phyloP scores from a whole-genome alignment of 2,888 invertebrate genomes.

The Drosophila anomelani region DNA sequence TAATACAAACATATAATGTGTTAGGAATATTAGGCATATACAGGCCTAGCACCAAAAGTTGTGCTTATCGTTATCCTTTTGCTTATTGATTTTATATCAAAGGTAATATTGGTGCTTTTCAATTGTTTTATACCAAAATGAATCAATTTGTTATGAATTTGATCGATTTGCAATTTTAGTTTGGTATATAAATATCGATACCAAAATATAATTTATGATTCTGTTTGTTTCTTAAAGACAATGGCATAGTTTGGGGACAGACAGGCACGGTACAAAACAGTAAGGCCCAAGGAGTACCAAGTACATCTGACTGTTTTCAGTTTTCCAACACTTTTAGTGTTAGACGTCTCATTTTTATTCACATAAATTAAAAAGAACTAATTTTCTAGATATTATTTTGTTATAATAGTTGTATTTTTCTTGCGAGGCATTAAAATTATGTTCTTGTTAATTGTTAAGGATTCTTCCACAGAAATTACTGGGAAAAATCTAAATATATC shows the following conservation, averaged over 20 bases:
- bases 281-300: conserved; percentile 7
- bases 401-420: conserved; percentile 27
- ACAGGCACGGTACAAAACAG: not conserved
- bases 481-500: not conserved
- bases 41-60: conserved; percentile 17
- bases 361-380: not conserved
- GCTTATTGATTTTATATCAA: not conserved
- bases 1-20: conserved; percentile 21
- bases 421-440: conserved; percentile 62
- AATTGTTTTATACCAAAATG: not conserved
- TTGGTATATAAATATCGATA: not conserved
- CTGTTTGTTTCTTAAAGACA: not conserved
- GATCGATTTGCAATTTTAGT: not conserved
- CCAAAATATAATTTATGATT: not conserved
- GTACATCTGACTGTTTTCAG: conserved; percentile 8
- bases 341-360: conserved; percentile 1
- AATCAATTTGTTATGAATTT: not conserved
- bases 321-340: conserved; percentile 43
- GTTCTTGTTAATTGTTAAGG: conserved; percentile 20
- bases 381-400: conserved; percentile 3
- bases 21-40: conserved; percentile 21
- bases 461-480: not conserved
- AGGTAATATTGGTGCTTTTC: not conserved
- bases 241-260: not conserved
- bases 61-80: not conserved